Conservation (phyloP, 2,888 invertebrate species). For the Drosophila barbarae region DNA sequence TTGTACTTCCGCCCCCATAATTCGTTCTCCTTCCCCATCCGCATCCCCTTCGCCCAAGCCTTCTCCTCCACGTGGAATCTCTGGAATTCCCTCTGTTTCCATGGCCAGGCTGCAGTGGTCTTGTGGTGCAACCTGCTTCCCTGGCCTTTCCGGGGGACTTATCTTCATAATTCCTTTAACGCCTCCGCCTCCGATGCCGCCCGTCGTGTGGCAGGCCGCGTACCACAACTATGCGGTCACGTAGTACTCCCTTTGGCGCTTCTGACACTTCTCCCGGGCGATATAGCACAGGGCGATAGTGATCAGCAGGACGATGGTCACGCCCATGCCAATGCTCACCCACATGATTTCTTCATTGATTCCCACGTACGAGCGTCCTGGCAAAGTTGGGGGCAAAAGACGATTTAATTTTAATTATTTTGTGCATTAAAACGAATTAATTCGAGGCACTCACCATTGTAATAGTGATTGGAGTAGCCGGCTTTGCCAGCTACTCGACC, state of each 20-base stretch:
- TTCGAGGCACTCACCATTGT: constrained; percentile 72
- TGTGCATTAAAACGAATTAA: neutral
- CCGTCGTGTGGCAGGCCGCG: constrained; percentile 50
- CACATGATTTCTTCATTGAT: constrained; percentile 94
- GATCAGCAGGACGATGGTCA: constrained; percentile 87
- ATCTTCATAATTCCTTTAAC: neutral
- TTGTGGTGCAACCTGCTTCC: neutral
- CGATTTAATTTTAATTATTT: neutral
- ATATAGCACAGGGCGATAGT: constrained; percentile 91
- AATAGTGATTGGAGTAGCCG: constrained; percentile 79
- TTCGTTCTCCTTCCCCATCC: neutral
- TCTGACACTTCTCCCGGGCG: constrained; percentile 89
- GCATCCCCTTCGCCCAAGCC: neutral
- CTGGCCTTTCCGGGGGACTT: neutral
- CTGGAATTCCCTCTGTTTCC: constrained; percentile 4
- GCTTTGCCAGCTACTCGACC: constrained; percentile 80
- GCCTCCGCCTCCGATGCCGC: constrained; percentile 16
- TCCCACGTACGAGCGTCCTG: constrained; percentile 89
- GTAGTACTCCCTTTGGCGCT: constrained; percentile 86
- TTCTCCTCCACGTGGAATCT: neutral
- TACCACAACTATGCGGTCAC: constrained; percentile 83
- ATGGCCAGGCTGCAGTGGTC: constrained; percentile 7
- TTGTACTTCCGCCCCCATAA: neutral
- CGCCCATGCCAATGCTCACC: constrained; percentile 88
- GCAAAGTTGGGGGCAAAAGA: neutral